Conservation (phyloP, 2,797 vertebrate species). For the Poeciliopsis presidionis region DNA sequence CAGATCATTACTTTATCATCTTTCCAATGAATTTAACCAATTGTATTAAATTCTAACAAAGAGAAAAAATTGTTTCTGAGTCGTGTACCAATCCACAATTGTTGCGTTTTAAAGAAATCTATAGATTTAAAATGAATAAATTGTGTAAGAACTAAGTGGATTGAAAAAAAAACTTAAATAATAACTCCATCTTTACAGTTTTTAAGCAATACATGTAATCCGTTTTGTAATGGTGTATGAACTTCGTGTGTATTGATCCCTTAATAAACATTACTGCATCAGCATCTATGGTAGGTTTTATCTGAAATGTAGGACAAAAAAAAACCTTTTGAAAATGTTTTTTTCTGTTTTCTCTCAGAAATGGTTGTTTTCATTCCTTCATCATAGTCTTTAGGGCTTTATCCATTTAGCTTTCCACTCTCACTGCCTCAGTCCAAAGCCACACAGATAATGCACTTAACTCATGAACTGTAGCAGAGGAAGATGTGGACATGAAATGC, state of each 20-base stretch:
- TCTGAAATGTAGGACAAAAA: slow-evolving; percentile 41
- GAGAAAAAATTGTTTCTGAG: neutral
- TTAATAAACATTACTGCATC: neutral
- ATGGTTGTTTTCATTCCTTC: slow-evolving; percentile 28
- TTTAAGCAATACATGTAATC: neutral
- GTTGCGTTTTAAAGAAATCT: neutral
- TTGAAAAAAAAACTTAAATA: neutral
- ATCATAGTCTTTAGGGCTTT: slow-evolving; percentile 48
- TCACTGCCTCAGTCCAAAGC: slow-evolving; percentile 38
- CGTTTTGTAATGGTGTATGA: neutral
- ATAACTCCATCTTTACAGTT: neutral
- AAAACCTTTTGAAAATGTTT: slow-evolving; percentile 39
- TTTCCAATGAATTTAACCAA: neutral
- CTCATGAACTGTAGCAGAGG: slow-evolving; percentile 17
- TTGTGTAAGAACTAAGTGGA: neutral
- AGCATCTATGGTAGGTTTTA: slow-evolving; percentile 43
- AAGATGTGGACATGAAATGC: slow-evolving; percentile 3
- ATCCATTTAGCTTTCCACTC: slow-evolving; percentile 55
- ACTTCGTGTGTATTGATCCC: neutral
- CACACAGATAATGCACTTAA: slow-evolving; percentile 48
- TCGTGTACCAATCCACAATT: neutral
- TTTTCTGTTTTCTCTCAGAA: slow-evolving; percentile 26
- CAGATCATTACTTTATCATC: neutral
- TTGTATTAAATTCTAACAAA: neutral
- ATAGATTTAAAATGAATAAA: neutral